phyloP scores from a whole-genome alignment of 1,140 invertebrate species.

The Paralvinella palmiformis region DNA sequence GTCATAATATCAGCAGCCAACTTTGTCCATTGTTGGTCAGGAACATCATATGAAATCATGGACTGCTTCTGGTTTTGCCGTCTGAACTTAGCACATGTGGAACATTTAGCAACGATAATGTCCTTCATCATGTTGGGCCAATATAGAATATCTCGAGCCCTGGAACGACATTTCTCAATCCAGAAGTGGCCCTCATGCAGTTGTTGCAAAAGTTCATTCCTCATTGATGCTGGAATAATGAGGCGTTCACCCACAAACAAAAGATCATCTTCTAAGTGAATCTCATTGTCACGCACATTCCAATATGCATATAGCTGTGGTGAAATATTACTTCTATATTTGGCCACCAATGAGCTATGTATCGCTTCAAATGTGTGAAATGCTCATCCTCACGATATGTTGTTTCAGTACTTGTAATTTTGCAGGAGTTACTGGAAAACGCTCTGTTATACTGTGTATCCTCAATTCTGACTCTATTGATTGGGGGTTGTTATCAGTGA shows the following conservation, averaged over 20 bases:
- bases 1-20: constrained; percentile 11
- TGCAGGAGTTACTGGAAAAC: too few species aligned
- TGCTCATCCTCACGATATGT: too few species aligned
- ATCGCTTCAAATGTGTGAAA: too few species aligned
- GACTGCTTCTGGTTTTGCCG: constrained; percentile 2
- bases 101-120: background rate
- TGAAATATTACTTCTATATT: too few species aligned
- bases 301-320: background rate
- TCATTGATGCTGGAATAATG: background rate
- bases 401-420: too few species aligned
- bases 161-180: too few species aligned
- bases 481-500: too few species aligned
- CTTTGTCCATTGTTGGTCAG: constrained; percentile 7
- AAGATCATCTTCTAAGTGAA: background rate
- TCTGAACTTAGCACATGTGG: background rate
- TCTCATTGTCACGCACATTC: background rate
- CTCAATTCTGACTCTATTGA: too few species aligned
- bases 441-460: too few species aligned
- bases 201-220: background rate
- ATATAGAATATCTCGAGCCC: too few species aligned
- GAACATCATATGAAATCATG: background rate
- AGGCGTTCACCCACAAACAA: background rate
- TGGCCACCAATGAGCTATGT: too few species aligned
- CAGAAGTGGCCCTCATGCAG: too few species aligned
- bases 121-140: background rate